Base-by-base conservation (phyloP, 2,113 vertebrate genomes). In the Dryoscopus gambensis region DNA sequence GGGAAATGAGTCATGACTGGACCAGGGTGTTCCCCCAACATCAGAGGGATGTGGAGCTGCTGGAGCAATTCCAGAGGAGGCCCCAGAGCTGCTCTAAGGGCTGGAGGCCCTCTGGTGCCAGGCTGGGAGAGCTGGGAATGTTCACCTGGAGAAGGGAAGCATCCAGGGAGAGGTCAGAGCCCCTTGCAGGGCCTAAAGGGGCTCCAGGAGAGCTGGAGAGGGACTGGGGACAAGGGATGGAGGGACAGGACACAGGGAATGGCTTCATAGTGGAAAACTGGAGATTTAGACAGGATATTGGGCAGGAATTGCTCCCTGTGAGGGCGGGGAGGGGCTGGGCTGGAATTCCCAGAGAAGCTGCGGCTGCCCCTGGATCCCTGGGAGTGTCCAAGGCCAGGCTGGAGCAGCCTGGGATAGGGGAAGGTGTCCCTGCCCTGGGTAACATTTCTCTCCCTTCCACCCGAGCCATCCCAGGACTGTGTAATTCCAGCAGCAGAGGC, bases 351-450 rank as follows among this genome's bases (percentile, higher is more conserved):
- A 33, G 69, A 64, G 49, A 3, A 69, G 7, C 49, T 39, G 56
- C 37, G 73, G 56, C 35, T 63, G 57, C 17, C 57, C 24, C 59
- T 7, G 46, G 13, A 50, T 21, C 63, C 31, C 56, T 24, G 84
- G 6, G 0, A 28, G 8, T 1, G 7, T 1, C 46, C 73, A 25
- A 37, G 12, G 1, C 31, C 73, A 44, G 7, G 2, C 1, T 5
- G 20, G 42, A 67, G 8, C 60, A 4, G 3, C 8, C 25, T 13
- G 35, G 63, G 7, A 22, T 24, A 23, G 24, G 1, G 2, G 19
- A 2, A 42, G 15, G 33, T 5, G 14, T 7, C 39, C 73, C 53
- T 13, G 33, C 25, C 55, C 15, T 5, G 22, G 63, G 8, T 13
- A 11, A 44, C 7, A 0, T 0, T 40, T 4, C 24, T 2, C 20